Conservation (phyloP, 2,797 vertebrate species). For the Phoebastria nigripes region DNA sequence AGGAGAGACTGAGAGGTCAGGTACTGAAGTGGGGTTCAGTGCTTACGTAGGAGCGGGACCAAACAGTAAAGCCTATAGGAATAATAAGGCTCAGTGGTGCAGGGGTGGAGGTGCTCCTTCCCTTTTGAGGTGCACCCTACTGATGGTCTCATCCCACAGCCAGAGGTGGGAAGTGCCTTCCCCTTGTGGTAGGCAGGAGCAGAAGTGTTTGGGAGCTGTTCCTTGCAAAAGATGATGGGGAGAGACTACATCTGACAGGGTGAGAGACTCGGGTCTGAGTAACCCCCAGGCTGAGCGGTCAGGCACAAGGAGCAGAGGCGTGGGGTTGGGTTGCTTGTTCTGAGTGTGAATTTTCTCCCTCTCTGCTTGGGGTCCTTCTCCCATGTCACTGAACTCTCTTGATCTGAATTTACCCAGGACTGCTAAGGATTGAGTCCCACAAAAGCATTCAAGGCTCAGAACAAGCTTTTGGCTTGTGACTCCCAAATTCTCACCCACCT, state of each 20-base stretch:
- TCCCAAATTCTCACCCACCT: background rate
- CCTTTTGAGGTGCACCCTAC: background rate
- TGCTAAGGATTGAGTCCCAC: background rate
- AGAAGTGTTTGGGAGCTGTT: background rate
- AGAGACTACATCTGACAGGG: background rate
- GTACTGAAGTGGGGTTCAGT: background rate
- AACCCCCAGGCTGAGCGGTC: background rate
- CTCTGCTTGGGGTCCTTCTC: background rate
- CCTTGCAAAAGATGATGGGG: background rate
- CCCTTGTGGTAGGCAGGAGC: background rate
- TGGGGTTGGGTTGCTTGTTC: background rate
- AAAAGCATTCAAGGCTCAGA: background rate
- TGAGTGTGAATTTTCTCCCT: background rate
- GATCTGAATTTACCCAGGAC: background rate
- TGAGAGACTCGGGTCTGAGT: rapidly evolving
- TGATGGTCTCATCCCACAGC: background rate
- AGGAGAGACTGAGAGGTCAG: background rate
- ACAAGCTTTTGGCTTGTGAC: background rate
- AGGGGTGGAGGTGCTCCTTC: background rate
- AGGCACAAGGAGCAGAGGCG: rapidly evolving
- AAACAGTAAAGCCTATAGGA: background rate
- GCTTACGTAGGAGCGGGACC: background rate
- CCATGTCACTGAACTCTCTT: background rate
- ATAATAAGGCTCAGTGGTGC: background rate
- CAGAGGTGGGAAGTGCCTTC: background rate